Base-by-base conservation (phyloP, 1,140 invertebrate genomes). In the Diplogasteroides magnus region DNA sequence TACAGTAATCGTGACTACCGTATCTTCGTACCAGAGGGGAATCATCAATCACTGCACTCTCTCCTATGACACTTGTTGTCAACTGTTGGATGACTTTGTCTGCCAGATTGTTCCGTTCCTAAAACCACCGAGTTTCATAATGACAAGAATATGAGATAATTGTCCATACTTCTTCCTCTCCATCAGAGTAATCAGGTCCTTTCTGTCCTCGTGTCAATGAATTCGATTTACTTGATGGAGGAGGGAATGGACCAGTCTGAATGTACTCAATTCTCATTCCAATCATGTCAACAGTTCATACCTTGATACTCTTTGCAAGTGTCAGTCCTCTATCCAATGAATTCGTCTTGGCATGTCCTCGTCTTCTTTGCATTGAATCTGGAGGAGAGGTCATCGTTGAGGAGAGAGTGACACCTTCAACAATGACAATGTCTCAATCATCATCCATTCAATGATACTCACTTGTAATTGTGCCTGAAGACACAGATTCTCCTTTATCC, bases 1-100 rank as follows among this genome's bases (percentile, higher is more conserved):
- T 48, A 48, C 19, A 48, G 37, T 11, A 48, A 48, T 48, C 6
- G 19, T 11, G 6, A 19, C 37, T 6, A 19, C 37, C 19, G 6
- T 11, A 6, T 19, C 37, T 48, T 19, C 19, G 6, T 19, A 11
- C 37, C 37, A 48, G 37, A 48, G 6, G 6, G 19, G 6, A 6
- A 11, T 48, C 37, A 6, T 11, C 37, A 11, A 48, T 19, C 6
- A 48, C 55, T 32, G 27, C 68, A 23, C 31, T 31, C 56, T 25
- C n/a, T 19, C 69, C 77, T 15, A 76, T 66, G 37, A 79, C 75
- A 2, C 63, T 72, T 19, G 29, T 32, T n/a, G 65, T 78, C n/a
- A 78, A 32, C 61, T 78, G 79, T 56, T 78, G 74, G 59, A 78
- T 82, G 15, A 78, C 79, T n/a, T 73, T 69, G 26, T 82, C 72